These are phyloP conservation scores for Dione juno DNA, from an alignment of 2,888 invertebrate genomes.

Conservation along the genomic window DNA sequence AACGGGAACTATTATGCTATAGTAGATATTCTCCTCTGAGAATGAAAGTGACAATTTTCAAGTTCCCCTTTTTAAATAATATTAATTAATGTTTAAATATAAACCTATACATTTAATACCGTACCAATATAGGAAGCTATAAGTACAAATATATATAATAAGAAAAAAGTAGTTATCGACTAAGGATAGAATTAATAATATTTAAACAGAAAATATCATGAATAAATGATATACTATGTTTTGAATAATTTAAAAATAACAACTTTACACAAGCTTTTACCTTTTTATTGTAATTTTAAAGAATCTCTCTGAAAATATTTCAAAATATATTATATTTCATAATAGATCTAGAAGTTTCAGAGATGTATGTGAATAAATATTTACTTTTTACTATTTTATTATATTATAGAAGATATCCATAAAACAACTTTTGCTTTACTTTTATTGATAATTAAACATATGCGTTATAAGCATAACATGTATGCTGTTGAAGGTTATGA, in stretches of 20 bases:
- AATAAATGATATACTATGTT: not conserved
- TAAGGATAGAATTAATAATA: not conserved
- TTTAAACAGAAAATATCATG: not conserved
- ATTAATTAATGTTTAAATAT: not conserved
- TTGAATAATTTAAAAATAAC: too few species aligned
- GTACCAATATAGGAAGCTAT: not conserved
- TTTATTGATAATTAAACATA: conserved; percentile 20
- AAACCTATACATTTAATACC: not conserved
- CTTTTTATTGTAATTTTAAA: too few species aligned
- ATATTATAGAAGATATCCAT: too few species aligned
- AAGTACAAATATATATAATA: conserved; percentile 3
- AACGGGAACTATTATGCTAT: conserved; percentile 62
- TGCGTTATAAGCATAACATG: conserved; percentile 3
- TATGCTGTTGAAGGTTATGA: conserved; percentile 56
- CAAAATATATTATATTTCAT: too few species aligned
- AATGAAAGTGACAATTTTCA: conserved; percentile 57
- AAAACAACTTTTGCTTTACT: not conserved
- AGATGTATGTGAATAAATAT: too few species aligned
- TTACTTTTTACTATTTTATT: too few species aligned
- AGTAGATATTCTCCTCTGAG: conserved; percentile 66
- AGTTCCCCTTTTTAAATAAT: conserved; percentile 49
- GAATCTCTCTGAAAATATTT: too few species aligned
- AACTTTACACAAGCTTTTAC: too few species aligned
- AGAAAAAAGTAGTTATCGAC: not conserved
- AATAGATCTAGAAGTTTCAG: too few species aligned